Evolutionary conservation across 1,140 invertebrate genomes (phyloP).

Genomic region (Pogonomyrmex californicus): DNA sequence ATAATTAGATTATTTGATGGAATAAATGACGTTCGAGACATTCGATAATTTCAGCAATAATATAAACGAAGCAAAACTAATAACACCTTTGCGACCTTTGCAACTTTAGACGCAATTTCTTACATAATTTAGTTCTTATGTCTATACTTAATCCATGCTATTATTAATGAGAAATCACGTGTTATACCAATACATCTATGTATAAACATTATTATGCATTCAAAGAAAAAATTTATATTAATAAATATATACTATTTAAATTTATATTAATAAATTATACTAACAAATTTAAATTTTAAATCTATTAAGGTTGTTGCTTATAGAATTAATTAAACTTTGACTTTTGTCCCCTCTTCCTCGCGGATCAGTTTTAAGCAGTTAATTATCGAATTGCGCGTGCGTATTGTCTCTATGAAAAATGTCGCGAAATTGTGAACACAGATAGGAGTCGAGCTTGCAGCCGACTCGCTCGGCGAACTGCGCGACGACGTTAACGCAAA

Average conservation of each 20-base stretch:
- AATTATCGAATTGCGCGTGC: slow-evolving; percentile 11
- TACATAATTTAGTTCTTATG: background rate
- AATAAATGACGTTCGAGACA: background rate
- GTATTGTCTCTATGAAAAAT: slow-evolving; percentile 23
- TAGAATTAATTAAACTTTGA: background rate
- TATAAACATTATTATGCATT: background rate
- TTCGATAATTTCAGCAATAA: background rate
- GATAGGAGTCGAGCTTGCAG: slow-evolving; percentile 30
- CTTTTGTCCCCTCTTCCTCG: background rate
- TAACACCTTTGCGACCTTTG: background rate
- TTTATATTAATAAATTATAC: background rate
- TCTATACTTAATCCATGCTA: background rate
- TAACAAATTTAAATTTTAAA: background rate
- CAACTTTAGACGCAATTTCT: background rate
- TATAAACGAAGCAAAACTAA: background rate
- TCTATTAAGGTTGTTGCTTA: background rate
- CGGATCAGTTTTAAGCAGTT: background rate
- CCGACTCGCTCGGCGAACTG: slow-evolving; percentile 28
- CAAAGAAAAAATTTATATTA: background rate
- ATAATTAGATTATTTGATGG: background rate
- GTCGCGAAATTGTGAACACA: slow-evolving; percentile 5
- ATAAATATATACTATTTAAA: too few relatives aligned
- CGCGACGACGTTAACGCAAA: slow-evolving; percentile 62
- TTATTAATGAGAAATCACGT: too few relatives aligned
- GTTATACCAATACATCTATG: background rate